Percentiles rank a stretch among this genome's conserved stretches.
These are phyloP conservation scores for Rotaria magnacalcarata DNA, from an alignment of 2,888 invertebrate species.

Conservation along the genomic window DNA sequence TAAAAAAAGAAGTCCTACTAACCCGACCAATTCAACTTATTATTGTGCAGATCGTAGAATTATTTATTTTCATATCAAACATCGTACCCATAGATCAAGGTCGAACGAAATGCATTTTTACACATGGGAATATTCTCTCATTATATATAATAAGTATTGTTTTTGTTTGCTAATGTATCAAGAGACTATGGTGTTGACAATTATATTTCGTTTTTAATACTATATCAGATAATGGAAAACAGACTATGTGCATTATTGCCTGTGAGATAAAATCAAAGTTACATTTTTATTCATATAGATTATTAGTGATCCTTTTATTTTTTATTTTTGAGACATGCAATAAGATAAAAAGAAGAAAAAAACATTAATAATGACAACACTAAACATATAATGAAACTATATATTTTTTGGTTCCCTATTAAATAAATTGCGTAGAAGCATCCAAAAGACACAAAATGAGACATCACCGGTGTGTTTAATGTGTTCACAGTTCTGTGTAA, in stretches of 20 bases:
- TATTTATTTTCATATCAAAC: neutral
- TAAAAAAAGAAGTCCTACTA: too few relatives aligned
- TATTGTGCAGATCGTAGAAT: too few relatives aligned
- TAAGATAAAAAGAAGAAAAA: too few relatives aligned
- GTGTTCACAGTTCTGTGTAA: constrained; percentile 73
- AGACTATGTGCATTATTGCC: neutral
- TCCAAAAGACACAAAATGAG: neutral
- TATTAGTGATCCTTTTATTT: too few relatives aligned
- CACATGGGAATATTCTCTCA: neutral
- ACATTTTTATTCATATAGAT: too few relatives aligned
- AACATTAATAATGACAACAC: too few relatives aligned
- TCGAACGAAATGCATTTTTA: neutral
- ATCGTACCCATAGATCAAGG: neutral
- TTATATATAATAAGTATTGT: neutral
- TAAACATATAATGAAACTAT: too few relatives aligned
- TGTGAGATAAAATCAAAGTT: neutral
- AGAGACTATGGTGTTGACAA: neutral
- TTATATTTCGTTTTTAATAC: neutral
- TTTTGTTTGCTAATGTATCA: neutral
- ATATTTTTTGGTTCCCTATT: too few relatives aligned
- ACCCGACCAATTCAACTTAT: too few relatives aligned
- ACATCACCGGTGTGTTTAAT: neutral
- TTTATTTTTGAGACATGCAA: too few relatives aligned
- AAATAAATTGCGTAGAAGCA: too few relatives aligned
- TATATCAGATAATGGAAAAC: neutral